Base-by-base conservation (phyloP, 2,113 vertebrate genomes). In the Riparia riparia region DNA sequence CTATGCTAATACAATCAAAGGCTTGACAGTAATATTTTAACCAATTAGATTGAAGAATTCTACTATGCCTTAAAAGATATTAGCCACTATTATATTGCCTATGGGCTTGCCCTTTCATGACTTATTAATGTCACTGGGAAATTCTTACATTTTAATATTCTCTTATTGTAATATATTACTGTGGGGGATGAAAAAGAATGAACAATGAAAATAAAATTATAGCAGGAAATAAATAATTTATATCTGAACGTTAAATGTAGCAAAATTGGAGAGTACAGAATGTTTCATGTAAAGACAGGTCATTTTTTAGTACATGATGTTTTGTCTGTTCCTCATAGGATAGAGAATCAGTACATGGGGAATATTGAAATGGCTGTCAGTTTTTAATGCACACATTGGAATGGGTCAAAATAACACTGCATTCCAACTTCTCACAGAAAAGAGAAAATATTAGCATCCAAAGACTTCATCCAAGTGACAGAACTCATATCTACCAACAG, bases 181-280 rank as follows among this genome's bases (percentile, higher is more conserved):
- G 11, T 57, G 22, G 74, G 29, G 29, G 10, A 65, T 77, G 14
- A 81, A 90, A 94, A 81, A 57, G 64, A 89, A 80, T 47, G 37
- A 92, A 61, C 1, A 7, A 45, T 70, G 68, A 88, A 90, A 97
- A 92, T 66, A 86, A 92, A 84, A 87, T 51, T 4, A 74, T 60
- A 71, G 6, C 14, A 91, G 12, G 47, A 89, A 91, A 86, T 77
- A 87, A 91, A 94, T 82, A 50, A 72, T 92, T 82, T 90, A 72
- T 65, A 66, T 66, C 34, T 86, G 54, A 93, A 86, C 50, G 31
- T 65, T 85, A 73, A 88, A 82, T 69, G 31, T 39, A 79, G 7
- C 15, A 83, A 77, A 90, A 81, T 45, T 22, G 4, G 14, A 92
- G 12, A 87, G 61, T 90, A 82, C 15, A 73, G n/a, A 87, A 66